Evolutionary conservation across 2,113 vertebrate genomes (phyloP).

Genomic region (Takifugu flavidus): DNA sequence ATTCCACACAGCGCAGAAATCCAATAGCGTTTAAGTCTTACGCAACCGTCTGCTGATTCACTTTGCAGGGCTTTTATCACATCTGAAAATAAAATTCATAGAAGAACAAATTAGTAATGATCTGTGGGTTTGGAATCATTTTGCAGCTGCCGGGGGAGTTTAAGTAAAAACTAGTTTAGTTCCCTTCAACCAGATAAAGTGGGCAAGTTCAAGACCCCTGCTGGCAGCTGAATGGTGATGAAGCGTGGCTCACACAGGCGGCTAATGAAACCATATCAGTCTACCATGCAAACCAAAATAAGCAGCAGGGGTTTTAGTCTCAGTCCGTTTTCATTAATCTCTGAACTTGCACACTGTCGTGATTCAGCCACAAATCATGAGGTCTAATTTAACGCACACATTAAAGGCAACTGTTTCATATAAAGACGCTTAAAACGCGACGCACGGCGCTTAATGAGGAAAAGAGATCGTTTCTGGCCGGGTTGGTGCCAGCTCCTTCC

Average conservation of each 20-base stretch:
- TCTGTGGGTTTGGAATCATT: no score
- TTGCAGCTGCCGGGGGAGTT: no score
- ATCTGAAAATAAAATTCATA: slow-evolving; percentile 54
- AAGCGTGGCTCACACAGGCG: not conserved
- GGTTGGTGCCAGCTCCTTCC: slow-evolving; percentile 37
- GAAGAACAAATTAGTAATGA: not conserved
- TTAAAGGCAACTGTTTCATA: not conserved
- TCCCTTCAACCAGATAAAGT: not conserved
- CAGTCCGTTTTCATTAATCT: not conserved
- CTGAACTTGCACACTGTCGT: not conserved
- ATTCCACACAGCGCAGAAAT: slow-evolving; percentile 73
- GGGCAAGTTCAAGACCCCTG: not conserved
- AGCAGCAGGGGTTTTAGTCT: not conserved
- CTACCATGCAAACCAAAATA: slow-evolving; percentile 4
- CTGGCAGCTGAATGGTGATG: not conserved
- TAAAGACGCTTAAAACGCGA: not conserved
- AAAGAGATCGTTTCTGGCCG: slow-evolving; percentile 45
- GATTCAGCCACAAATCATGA: not conserved
- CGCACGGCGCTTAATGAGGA: no score
- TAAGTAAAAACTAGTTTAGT: not conserved
- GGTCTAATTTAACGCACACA: not conserved
- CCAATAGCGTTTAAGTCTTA: slow-evolving; percentile 74
- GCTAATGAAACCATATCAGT: slow-evolving; percentile 7
- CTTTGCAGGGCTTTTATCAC: slow-evolving; percentile 53
- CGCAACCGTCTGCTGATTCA: slow-evolving; percentile 56